These are phyloP conservation scores for Pelodiscus sinensis DNA, from an alignment of 2,113 vertebrate species.

Conservation along the genomic window DNA sequence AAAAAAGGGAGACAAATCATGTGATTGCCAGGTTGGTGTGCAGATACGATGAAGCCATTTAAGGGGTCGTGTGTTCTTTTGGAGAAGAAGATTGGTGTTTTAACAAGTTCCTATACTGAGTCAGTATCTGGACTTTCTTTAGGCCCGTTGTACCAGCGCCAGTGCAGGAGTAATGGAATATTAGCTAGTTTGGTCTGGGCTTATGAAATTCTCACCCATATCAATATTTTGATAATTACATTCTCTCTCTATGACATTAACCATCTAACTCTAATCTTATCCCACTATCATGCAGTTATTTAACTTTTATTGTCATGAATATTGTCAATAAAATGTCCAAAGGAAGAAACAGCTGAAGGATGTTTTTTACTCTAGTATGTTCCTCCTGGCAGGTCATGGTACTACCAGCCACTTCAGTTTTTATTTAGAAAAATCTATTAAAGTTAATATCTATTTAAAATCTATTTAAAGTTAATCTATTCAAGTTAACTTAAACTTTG, in stretches of 20 bases:
- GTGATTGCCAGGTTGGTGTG: background rate
- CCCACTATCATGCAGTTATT: background rate
- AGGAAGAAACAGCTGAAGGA: background rate
- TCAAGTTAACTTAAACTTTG: background rate
- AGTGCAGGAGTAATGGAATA: background rate
- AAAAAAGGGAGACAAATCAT: background rate
- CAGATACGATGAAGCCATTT: background rate
- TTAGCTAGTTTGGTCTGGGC: background rate
- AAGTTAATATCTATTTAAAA: background rate
- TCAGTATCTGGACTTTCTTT: background rate
- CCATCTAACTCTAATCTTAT: background rate
- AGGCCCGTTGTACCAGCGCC: background rate
- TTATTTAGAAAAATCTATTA: constrained; percentile 21
- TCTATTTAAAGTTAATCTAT: no score
- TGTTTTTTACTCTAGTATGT: background rate
- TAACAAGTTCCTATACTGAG: background rate
- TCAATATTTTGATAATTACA: fast-evolving
- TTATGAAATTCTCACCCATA: fast-evolving
- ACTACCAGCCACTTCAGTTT: background rate
- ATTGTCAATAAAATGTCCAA: no score
- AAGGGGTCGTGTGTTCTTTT: background rate
- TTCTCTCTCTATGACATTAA: background rate
- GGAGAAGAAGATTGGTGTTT: background rate
- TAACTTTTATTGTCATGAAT: no score
- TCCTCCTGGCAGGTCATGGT: fast-evolving